Percentiles rank a stretch among this genome's conserved stretches.
These are phyloP conservation scores for Trissolcus basalis DNA, from an alignment of 1,140 invertebrate genomes.

Conservation along the genomic window DNA sequence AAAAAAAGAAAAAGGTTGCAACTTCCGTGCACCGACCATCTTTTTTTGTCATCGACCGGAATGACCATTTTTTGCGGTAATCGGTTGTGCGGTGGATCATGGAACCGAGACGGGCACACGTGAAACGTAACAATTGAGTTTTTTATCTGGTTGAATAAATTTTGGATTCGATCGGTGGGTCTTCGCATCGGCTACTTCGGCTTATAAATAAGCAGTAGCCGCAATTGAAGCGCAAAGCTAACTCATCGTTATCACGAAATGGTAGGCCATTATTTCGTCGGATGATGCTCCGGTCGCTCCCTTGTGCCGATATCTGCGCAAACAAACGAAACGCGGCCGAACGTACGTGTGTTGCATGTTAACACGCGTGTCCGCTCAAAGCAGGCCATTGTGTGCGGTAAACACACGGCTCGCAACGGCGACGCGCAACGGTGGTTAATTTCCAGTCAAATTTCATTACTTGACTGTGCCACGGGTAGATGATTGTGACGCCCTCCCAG, in stretches of 20 bases:
- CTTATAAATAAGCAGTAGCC: constrained; percentile 25
- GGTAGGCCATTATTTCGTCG: constrained; percentile 68
- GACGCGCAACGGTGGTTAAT: constrained; percentile 67
- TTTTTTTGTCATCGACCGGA: too few relatives aligned
- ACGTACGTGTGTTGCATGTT: constrained; percentile 41
- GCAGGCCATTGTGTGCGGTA: constrained; percentile 32
- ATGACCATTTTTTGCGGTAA: too few relatives aligned
- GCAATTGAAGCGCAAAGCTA: constrained; percentile 64
- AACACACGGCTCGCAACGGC: constrained; percentile 18
- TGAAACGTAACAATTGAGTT: too few relatives aligned
- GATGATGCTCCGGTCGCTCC: constrained; percentile 59
- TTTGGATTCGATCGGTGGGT: too few relatives aligned
- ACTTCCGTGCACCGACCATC: too few relatives aligned
- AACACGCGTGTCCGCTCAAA: constrained; percentile 45
- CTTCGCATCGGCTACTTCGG: constrained; percentile 22
- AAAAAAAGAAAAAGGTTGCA: too few relatives aligned
- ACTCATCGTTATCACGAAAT: constrained; percentile 74
- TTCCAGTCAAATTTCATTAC: constrained; percentile 76
- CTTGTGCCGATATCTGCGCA: constrained; percentile 33
- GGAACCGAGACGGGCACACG: too few relatives aligned
- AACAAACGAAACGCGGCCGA: constrained; percentile 23
- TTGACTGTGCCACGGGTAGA: constrained; percentile 66
- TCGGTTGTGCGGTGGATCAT: too few relatives aligned
- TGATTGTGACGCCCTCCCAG: constrained; percentile 43
- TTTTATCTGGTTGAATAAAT: too few relatives aligned